A percentile compares a stretch with the other conserved stretches of the same genome.
Evolutionary conservation across 2,888 invertebrate genomes (phyloP).

Genomic region (Caradrina clavipalpis): DNA sequence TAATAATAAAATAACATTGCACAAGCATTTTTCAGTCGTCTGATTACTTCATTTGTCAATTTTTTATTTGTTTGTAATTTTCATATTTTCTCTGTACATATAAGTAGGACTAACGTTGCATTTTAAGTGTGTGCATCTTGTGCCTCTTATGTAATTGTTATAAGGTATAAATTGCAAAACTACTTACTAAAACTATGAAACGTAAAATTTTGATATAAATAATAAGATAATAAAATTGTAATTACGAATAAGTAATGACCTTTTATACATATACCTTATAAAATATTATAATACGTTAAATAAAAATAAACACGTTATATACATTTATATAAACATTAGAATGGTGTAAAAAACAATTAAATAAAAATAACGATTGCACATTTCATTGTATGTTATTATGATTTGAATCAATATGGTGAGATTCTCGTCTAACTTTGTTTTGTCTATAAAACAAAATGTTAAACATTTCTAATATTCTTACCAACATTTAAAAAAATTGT

Average conservation of each 20-base stretch:
- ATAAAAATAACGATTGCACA: slow-evolving; percentile 35
- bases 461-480: not conserved
- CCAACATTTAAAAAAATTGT: not conserved
- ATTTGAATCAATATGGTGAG: slow-evolving; percentile 30
- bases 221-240: too few species aligned
- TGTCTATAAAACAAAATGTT: not conserved
- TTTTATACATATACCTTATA: slow-evolving; percentile 26
- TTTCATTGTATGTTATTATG: slow-evolving; percentile 3
- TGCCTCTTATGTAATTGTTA: not conserved
- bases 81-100: not conserved
- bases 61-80: too few species aligned
- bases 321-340: slow-evolving; percentile 23
- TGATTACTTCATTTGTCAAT: not conserved
- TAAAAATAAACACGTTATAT: not conserved
- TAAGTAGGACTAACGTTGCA: too few species aligned
- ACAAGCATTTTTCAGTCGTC: not conserved
- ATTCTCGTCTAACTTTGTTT: slow-evolving; percentile 13
- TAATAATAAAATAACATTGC: not conserved
- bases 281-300: slow-evolving; percentile 15
- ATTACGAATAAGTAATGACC: not conserved
- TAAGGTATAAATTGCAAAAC: not conserved
- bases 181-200: too few species aligned
- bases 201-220: too few species aligned
- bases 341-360: slow-evolving; percentile 21
- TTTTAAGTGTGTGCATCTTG: too few species aligned